Conservation (phyloP, 2,113 vertebrate genomes). For the Mesocricetus auratus region DNA sequence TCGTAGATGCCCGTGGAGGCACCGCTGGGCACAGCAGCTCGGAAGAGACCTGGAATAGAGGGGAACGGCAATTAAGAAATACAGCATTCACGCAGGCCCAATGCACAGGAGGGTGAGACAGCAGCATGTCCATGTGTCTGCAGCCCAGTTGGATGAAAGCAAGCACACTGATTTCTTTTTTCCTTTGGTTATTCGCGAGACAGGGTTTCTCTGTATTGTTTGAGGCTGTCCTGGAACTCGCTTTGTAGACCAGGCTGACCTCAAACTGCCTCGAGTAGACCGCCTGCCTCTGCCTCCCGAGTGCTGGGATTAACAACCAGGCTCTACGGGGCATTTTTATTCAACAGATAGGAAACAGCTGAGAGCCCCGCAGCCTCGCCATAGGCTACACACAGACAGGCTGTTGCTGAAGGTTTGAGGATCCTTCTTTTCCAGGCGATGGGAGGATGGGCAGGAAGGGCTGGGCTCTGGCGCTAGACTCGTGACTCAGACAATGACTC, state of each 20-base stretch:
- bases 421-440: neutral
- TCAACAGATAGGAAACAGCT: neutral
- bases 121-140: neutral
- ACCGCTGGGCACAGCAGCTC: conserved; percentile 98
- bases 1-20: conserved; percentile 99
- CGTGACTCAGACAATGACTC: conserved; percentile 71
- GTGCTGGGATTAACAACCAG: too few species aligned
- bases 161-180: too few species aligned
- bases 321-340: too few species aligned
- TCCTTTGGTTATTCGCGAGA: too few species aligned
- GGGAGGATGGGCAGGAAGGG: neutral
- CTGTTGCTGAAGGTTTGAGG: neutral
- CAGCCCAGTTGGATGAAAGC: neutral
- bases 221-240: too few species aligned
- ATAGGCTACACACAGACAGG: neutral
- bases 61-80: fast-evolving
- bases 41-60: conserved; percentile 92
- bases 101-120: neutral
- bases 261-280: too few species aligned
- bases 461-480: neutral
- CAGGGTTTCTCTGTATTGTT: too few species aligned
- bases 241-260: too few species aligned
- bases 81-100: too few species aligned
- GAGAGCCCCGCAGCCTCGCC: fast-evolving
- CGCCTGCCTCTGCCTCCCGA: too few species aligned